A percentile compares a stretch with the other conserved stretches of the same genome.
Evolutionary conservation across 2,888 invertebrate species (phyloP).

Genomic region (Nomada flava): DNA sequence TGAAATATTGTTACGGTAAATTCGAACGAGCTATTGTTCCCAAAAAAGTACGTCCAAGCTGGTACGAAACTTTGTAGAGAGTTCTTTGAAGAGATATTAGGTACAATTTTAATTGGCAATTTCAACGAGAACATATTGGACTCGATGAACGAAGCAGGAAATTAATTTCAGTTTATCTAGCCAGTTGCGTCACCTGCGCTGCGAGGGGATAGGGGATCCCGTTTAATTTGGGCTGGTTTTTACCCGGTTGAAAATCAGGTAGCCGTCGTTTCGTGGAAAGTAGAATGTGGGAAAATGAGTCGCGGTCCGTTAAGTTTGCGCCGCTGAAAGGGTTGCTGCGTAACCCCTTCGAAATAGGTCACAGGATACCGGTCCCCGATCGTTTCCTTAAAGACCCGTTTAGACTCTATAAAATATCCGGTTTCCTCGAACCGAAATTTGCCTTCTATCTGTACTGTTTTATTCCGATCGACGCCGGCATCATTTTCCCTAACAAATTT

Average conservation of each 20-base stretch:
- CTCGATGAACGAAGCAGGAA: slow-evolving; percentile 45
- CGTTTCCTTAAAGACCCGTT: slow-evolving; percentile 78
- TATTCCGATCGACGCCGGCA: too few species aligned
- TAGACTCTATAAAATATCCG: slow-evolving; percentile 78
- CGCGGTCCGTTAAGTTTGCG: slow-evolving; percentile 78
- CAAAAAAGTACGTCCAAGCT: too few species aligned
- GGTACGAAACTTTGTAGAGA: too few species aligned
- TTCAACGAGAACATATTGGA: background rate
- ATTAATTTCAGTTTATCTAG: slow-evolving; percentile 54
- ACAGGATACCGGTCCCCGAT: slow-evolving; percentile 70
- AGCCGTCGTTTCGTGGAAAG: slow-evolving; percentile 74
- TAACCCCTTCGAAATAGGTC: slow-evolving; percentile 76
- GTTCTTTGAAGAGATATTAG: too few species aligned
- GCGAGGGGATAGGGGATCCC: slow-evolving; percentile 52
- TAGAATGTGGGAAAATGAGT: slow-evolving; percentile 82
- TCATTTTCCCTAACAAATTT: too few species aligned
- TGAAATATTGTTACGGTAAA: too few species aligned
- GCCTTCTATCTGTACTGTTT: background rate
- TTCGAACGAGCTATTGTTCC: too few species aligned
- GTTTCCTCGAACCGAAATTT: slow-evolving; percentile 66
- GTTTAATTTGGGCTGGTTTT: slow-evolving; percentile 33
- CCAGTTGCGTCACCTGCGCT: slow-evolving; percentile 60
- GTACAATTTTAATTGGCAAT: background rate
- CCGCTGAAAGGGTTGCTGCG: slow-evolving; percentile 79
- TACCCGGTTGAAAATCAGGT: slow-evolving; percentile 63